These are phyloP conservation scores for Rattus norvegicus DNA, from an alignment of 2,113 vertebrate species.

Conservation along the genomic window GRCr8 NC_086031.1:78485501-78486000, in stretches of 20 bases:
- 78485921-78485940: neutral
- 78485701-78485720: neutral
- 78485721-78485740: neutral
- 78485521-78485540: neutral
- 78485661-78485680: neutral
- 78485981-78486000: slow-evolving; percentile 2
- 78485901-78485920: neutral
- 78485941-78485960: neutral
- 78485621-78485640: neutral
- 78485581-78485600: neutral
- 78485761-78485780: slow-evolving; percentile 13
- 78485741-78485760: slow-evolving; percentile 28
- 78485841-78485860: neutral
- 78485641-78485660: neutral
- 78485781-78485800: neutral
- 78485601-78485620: neutral
- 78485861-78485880: neutral
- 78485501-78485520: neutral
- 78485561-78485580: slow-evolving; percentile 11
- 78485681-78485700: neutral
- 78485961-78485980: neutral
- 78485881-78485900: neutral
- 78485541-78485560: neutral
- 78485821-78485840: neutral
- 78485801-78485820: neutral